A percentile compares a stretch with the other conserved stretches of the same genome.
phyloP scores from a whole-genome alignment of 2,888 invertebrate genomes.

The Acleris sparsana region DNA sequence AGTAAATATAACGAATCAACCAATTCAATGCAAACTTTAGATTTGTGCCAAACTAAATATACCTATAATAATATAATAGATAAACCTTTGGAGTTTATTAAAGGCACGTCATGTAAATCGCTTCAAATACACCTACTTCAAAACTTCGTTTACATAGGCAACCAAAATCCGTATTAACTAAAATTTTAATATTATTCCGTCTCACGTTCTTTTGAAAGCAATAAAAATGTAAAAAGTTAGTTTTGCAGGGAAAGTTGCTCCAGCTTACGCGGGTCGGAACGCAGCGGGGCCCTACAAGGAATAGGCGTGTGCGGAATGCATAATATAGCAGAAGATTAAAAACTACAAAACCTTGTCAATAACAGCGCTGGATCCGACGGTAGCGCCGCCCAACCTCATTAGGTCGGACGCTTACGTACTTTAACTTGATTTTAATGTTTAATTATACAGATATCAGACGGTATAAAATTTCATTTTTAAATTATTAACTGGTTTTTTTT shows the following conservation, averaged over 20 bases:
- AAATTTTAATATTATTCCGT: constrained; percentile 76
- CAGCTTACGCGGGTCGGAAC: constrained; percentile 66
- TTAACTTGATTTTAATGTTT: not conserved
- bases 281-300: constrained; percentile 75
- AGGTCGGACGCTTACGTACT: not conserved
- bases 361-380: constrained; percentile 48
- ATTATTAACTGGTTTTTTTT: no score
- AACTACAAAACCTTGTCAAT: constrained; percentile 80
- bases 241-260: constrained; percentile 75
- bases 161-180: constrained; percentile 54
- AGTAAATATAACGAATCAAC: no score
- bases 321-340: constrained; percentile 81
- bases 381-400: not conserved
- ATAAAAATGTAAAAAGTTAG: constrained; percentile 80
- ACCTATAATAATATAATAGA: no score
- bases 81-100: no score
- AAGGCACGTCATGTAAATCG: no score
- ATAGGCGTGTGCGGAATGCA: constrained; percentile 81
- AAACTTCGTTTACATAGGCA: constrained; percentile 35
- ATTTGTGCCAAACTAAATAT: no score
- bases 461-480: no score
- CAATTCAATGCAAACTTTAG: no score
- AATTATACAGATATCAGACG: not conserved
- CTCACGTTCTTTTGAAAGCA: constrained; percentile 79
- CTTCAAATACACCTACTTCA: not conserved